Evolutionary conservation across 2,797 vertebrate species (phyloP).

Genomic region (Sebastes jordani): DNA sequence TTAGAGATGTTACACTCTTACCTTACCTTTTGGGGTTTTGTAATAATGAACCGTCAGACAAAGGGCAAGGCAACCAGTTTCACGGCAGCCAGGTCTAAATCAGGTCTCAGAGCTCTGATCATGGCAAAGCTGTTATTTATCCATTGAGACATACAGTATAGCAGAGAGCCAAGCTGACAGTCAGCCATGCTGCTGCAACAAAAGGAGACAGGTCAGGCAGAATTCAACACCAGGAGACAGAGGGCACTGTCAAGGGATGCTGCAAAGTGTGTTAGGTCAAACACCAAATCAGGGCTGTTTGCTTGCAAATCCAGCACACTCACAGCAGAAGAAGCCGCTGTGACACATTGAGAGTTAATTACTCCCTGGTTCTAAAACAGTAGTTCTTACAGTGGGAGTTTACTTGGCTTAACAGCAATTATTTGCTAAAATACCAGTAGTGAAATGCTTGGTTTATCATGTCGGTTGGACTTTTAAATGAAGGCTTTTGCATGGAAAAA

Average conservation of each 20-base stretch:
- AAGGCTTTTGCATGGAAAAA: constrained; percentile 33
- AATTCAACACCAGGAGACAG: background rate
- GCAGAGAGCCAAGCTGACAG: background rate
- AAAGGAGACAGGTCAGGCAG: background rate
- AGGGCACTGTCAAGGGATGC: background rate
- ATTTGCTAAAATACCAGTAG: constrained; percentile 45
- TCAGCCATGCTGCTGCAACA: background rate
- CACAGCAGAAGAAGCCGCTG: constrained; percentile 17
- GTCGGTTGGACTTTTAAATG: constrained; percentile 24
- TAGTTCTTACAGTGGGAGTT: constrained; percentile 11
- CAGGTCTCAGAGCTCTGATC: too few relatives aligned
- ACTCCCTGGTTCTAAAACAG: constrained; percentile 32
- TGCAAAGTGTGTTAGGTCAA: constrained; percentile 9
- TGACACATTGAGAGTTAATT: constrained; percentile 64
- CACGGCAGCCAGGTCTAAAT: background rate
- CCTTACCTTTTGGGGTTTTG: too few relatives aligned
- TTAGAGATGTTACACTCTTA: too few relatives aligned
- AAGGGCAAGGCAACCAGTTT: background rate
- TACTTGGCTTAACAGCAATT: constrained; percentile 57
- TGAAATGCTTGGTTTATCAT: constrained; percentile 42
- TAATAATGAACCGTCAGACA: too few relatives aligned
- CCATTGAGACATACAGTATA: background rate
- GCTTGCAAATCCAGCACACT: constrained; percentile 11
- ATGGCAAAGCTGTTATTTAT: background rate
- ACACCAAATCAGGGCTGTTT: constrained; percentile 5